Evolutionary conservation across 2,797 vertebrate genomes (phyloP).

Genomic region (Pristis pectinata): DNA sequence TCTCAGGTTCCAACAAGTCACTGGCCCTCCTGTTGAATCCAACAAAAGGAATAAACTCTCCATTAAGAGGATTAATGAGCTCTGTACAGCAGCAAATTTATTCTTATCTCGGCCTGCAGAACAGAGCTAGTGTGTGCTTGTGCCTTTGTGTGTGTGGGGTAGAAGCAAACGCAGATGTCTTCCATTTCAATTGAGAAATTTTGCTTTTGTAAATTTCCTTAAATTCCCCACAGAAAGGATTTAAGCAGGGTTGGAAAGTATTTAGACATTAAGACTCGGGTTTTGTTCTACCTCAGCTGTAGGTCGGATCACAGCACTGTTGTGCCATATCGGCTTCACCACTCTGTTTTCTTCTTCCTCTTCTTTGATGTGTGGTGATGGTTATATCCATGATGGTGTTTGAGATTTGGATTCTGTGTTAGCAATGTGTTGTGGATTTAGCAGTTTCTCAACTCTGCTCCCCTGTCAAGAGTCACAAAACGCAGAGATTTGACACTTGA

Average conservation of each 20-base stretch:
- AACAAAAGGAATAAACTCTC: slow-evolving; percentile 13
- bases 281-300: slow-evolving; percentile 6
- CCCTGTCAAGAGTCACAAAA: not conserved
- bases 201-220: slow-evolving; percentile 23
- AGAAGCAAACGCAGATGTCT: not conserved
- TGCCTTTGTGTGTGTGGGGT: not conserved
- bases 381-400: not conserved
- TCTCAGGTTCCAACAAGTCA: slow-evolving; percentile 7
- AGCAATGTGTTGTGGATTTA: not conserved
- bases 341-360: not conserved
- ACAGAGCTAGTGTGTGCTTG: not conserved
- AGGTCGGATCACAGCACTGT: not conserved
- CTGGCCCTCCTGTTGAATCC: not conserved
- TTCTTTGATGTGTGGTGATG: not conserved
- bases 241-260: not conserved
- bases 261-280: not conserved
- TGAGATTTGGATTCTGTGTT: not conserved
- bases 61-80: slow-evolving; percentile 25
- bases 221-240: slow-evolving; percentile 2
- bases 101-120: slow-evolving; percentile 1
- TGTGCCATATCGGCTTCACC: not conserved
- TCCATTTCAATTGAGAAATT: slow-evolving; percentile 7
- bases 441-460: not conserved
- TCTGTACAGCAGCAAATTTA: slow-evolving; percentile 8
- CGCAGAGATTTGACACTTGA: not conserved